Percentiles rank a stretch among this genome's conserved stretches.
These are phyloP conservation scores for Rhinolophus ferrumequinum DNA, from an alignment of 2,113 vertebrate species.

Conservation along the genomic window DNA sequence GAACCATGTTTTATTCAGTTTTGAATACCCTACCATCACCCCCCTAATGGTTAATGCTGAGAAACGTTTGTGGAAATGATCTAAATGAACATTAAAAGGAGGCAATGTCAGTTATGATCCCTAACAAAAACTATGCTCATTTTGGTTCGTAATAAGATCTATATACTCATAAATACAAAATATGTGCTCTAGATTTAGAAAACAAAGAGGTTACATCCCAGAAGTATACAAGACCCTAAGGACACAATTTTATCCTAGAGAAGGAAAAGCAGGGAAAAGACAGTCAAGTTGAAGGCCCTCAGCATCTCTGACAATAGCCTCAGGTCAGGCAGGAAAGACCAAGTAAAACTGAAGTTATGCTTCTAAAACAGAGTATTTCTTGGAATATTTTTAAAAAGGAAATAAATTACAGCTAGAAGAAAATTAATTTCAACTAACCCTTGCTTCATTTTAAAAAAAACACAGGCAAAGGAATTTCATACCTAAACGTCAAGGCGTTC, in stretches of 20 bases:
- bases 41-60: neutral
- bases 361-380: slow-evolving; percentile 31
- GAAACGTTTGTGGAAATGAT: neutral
- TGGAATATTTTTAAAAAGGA: neutral
- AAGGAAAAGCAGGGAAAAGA: neutral
- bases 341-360: neutral
- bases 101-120: neutral
- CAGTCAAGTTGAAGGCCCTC: neutral
- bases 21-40: neutral
- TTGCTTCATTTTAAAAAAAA: slow-evolving; percentile 49
- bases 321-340: neutral
- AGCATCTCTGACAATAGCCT: neutral
- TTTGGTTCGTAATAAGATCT: slow-evolving; percentile 35
- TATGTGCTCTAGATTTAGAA: neutral
- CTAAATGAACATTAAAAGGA: neutral
- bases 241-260: neutral
- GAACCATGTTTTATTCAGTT: neutral
- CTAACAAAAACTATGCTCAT: slow-evolving; percentile 35
- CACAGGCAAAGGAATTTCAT: slow-evolving; percentile 59
- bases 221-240: neutral
- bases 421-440: neutral
- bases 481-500: slow-evolving; percentile 98
- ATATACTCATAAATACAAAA: slow-evolving; percentile 23
- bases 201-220: neutral
- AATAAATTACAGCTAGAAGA: slow-evolving; percentile 1